Conservation (phyloP, 2,113 vertebrate species). For the Anser brachyrhynchus region DNA sequence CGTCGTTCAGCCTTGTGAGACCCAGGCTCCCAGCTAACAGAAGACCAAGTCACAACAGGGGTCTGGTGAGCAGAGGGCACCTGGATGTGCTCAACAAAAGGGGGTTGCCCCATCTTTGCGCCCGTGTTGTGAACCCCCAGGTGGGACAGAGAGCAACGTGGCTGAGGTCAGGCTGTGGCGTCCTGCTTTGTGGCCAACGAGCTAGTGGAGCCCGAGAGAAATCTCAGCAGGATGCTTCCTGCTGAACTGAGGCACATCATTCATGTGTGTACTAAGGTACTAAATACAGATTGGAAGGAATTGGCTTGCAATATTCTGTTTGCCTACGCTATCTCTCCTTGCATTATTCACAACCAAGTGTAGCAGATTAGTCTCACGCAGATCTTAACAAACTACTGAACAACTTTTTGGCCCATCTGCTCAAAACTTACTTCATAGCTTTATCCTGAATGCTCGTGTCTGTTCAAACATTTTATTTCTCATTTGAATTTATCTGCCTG, state of each 20-base stretch:
- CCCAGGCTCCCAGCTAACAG: background rate
- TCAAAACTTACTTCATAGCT: background rate
- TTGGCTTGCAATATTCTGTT: background rate
- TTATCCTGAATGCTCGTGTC: background rate
- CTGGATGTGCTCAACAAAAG: background rate
- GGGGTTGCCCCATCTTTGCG: background rate
- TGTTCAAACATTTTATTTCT: background rate
- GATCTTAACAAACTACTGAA: background rate
- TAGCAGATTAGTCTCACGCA: background rate
- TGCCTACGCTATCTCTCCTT: background rate
- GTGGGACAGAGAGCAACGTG: background rate
- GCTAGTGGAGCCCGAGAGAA: background rate
- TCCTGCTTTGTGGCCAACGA: background rate
- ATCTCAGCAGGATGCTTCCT: background rate
- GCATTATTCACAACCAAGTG: background rate
- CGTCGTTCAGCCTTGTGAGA: background rate
- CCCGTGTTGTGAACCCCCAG: background rate
- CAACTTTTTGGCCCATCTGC: background rate
- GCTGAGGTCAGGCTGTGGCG: background rate
- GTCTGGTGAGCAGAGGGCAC: conserved; percentile 9
- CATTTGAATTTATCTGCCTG: background rate
- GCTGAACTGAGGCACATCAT: background rate
- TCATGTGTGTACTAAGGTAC: background rate
- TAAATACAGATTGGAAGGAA: background rate
- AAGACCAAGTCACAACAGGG: conserved; percentile 26